These are phyloP conservation scores for Mnemiopsis leidyi DNA, from an alignment of 37 sponge, comb jelly and placozoan species.

Conservation along the genomic window DNA sequence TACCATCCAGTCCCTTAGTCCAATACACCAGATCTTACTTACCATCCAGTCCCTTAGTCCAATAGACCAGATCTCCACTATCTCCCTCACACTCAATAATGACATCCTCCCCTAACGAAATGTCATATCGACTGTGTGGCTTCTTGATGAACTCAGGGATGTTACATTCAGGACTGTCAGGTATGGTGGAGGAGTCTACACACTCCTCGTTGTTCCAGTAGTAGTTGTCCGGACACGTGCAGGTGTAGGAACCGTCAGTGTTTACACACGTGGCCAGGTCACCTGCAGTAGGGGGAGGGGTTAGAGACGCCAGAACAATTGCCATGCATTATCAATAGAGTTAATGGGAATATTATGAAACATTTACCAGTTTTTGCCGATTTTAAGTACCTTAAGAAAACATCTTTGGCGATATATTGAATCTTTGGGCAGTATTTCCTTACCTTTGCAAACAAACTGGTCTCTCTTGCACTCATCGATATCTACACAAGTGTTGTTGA, in stretches of 20 bases:
- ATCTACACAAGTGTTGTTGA: conserved; percentile 30
- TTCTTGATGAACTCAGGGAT: conserved; percentile 44
- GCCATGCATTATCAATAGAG: too few species aligned
- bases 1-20: too few species aligned
- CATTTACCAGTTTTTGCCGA: too few species aligned
- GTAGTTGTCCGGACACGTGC: not conserved
- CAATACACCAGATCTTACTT: too few species aligned
- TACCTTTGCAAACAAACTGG: conserved; percentile 16
- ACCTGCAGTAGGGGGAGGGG: not conserved
- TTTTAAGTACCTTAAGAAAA: too few species aligned
- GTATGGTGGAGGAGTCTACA: not conserved
- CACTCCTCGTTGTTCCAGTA: conserved; percentile 30
- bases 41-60: conserved; percentile 63
- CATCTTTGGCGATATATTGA: too few species aligned
- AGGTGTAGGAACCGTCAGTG: not conserved
- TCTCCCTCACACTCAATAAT: conserved; percentile 62
- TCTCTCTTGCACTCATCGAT: conserved; percentile 13
- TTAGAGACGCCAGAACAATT: too few species aligned
- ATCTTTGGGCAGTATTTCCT: too few species aligned
- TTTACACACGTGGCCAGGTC: conserved; percentile 30
- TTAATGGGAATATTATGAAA: too few species aligned
- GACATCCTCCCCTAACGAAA: conserved; percentile 7
- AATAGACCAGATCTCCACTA: conserved; percentile 5
- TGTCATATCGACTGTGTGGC: conserved; percentile 34
- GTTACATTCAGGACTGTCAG: not conserved